phyloP scores from a whole-genome alignment of 2,113 vertebrate genomes.

The Anhinga anhinga region DNA sequence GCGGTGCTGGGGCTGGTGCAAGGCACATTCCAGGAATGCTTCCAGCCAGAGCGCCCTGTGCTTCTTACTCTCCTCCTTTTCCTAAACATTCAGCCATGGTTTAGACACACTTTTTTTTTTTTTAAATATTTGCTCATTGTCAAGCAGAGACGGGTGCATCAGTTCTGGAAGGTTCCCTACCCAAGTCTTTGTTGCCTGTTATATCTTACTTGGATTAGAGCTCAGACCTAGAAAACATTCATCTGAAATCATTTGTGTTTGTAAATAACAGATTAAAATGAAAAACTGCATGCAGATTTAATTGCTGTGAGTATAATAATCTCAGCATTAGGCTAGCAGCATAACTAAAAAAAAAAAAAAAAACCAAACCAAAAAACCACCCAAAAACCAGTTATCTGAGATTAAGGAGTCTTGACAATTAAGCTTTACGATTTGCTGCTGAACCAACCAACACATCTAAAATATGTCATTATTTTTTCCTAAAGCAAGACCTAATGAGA shows the following conservation, averaged over 20 bases:
- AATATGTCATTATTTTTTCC: background rate
- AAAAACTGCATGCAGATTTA: background rate
- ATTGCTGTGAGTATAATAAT: background rate
- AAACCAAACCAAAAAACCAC: too few species aligned
- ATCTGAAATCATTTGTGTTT: background rate
- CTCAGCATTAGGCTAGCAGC: background rate
- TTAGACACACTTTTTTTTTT: background rate
- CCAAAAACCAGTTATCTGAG: background rate
- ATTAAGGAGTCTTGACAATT: background rate
- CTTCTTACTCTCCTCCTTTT: background rate
- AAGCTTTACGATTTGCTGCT: background rate
- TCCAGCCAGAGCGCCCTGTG: rapidly evolving
- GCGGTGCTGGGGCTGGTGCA: background rate
- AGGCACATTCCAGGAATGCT: background rate
- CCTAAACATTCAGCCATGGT: background rate
- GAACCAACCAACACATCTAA: background rate
- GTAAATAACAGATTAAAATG: background rate
- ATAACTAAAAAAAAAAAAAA: background rate
- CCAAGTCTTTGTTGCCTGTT: background rate
- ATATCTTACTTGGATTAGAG: background rate
- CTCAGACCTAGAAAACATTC: background rate
- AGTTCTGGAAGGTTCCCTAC: background rate
- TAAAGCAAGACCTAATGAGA: background rate
- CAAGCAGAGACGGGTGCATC: rapidly evolving
- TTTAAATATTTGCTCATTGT: background rate